A percentile compares a stretch with the other conserved stretches of the same genome.
phyloP scores from a whole-genome alignment of 1,140 invertebrate species.

The Cherax destructor region DNA sequence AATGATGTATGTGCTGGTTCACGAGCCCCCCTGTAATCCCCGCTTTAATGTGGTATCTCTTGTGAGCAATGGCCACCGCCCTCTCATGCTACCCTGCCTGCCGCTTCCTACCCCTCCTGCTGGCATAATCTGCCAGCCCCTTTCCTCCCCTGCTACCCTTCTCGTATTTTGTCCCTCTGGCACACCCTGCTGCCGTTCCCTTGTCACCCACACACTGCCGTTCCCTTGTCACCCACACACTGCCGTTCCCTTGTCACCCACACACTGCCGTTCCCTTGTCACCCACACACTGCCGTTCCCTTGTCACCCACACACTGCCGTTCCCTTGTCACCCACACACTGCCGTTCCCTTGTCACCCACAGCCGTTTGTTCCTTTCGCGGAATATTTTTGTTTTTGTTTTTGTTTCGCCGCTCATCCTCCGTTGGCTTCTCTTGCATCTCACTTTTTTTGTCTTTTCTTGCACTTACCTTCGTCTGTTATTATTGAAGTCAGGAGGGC shows the following conservation, averaged over 20 bases:
- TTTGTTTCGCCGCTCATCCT: too few relatives aligned
- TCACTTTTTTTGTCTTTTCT: too few relatives aligned
- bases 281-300: background rate
- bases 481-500: too few relatives aligned
- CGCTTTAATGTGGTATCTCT: background rate
- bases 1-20: constrained; percentile 10
- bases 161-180: too few relatives aligned
- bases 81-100: background rate
- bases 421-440: too few relatives aligned
- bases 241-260: background rate
- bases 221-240: background rate
- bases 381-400: too few relatives aligned
- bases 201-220: too few relatives aligned
- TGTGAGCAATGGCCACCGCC: background rate
- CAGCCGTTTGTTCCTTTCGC: too few relatives aligned
- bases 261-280: background rate
- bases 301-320: too few relatives aligned
- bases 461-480: too few relatives aligned
- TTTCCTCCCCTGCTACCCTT: background rate
- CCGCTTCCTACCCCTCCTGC: background rate
- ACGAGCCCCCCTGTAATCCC: background rate
- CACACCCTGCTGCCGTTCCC: background rate
- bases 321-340: background rate
- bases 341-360: background rate
- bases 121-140: background rate